Base-by-base conservation (phyloP, 1,140 invertebrate species). In the Platyura marginata region DNA sequence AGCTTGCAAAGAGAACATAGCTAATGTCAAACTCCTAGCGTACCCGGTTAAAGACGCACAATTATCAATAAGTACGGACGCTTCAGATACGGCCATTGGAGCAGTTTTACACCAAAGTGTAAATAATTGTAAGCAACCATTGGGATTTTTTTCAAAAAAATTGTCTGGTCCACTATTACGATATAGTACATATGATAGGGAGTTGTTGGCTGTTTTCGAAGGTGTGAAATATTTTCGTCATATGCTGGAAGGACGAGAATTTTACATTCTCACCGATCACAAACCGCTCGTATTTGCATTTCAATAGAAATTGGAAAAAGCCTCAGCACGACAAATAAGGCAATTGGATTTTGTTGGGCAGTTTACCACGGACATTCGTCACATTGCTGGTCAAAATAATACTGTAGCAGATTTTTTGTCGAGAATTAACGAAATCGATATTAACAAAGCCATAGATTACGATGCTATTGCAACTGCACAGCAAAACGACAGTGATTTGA, bases 191-290 rank as follows among this genome's bases (percentile, higher is more conserved):
- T 68, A 61, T 49, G 63, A 66, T 44, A 41, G 60, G 4, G 65
- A 71, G 48, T 46, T 70, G 2, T 41, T 69, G 5, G 67, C 62
- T 1, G 59, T 65, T 20, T 70, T 66, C 47, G 42, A 47, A n/a
- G 51, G 52, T 6, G 46, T 67, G 1, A 52, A 61, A 44, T 53
- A 62, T 40, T 69, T 70, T 45, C 48, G 51, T 8, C 53, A 64
- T 41, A 49, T 62, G 21, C 21, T 70, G 0, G 61, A 68, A 53
- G 62, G 50, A 16, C 47, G 54, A 45, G 5, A 22, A 16, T 60
- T 65, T 36, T 46, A 38, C 0, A 50, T 66, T 8, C 56, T 44
- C 21, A 62, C 55, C 3, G 57, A 67, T 44, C 65, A 67, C 44
- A 60, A 60, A 42, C 62, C 59, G 1, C 42, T 65, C 5, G 52